These are phyloP conservation scores for Bombus confusus DNA, from an alignment of 1,140 invertebrate species.

Conservation along the genomic window DNA sequence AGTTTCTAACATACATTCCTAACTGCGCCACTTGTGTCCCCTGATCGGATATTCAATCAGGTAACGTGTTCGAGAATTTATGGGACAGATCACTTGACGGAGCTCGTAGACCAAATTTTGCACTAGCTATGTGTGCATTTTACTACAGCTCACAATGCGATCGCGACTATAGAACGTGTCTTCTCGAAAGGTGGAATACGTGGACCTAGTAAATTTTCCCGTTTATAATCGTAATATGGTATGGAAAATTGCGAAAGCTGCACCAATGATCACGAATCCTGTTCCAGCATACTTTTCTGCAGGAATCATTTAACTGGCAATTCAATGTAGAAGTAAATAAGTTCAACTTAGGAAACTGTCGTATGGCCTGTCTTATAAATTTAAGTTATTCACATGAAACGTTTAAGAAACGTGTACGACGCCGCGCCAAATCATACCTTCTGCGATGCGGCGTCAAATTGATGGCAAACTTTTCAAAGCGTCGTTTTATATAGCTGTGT, in stretches of 20 bases:
- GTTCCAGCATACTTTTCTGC: background rate
- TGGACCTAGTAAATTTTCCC: background rate
- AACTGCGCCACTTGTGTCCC: constrained; percentile 59
- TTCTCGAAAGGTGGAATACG: background rate
- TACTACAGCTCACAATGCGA: background rate
- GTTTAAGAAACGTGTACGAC: constrained; percentile 47
- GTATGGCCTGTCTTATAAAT: constrained; percentile 32
- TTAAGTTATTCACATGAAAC: constrained; percentile 46
- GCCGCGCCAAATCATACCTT: background rate
- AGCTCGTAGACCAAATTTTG: constrained; percentile 35
- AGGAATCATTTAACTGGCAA: constrained; percentile 53
- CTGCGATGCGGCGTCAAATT: constrained; percentile 19
- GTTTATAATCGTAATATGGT: background rate
- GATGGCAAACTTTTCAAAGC: constrained; percentile 57
- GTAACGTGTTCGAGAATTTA: constrained; percentile 46
- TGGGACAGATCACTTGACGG: constrained; percentile 45
- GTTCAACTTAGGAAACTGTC: constrained; percentile 56
- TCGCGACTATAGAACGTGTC: background rate
- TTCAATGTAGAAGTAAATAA: constrained; percentile 50
- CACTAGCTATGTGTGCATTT: background rate
- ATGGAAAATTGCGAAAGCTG: background rate
- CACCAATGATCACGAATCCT: background rate
- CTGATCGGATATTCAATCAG: constrained; percentile 70
- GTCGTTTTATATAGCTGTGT: constrained; percentile 12
- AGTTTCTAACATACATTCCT: constrained; percentile 70